Percentiles rank a stretch among this genome's conserved stretches.
Conservation (phyloP, 1,140 invertebrate species). For the Drosophila lini region DNA sequence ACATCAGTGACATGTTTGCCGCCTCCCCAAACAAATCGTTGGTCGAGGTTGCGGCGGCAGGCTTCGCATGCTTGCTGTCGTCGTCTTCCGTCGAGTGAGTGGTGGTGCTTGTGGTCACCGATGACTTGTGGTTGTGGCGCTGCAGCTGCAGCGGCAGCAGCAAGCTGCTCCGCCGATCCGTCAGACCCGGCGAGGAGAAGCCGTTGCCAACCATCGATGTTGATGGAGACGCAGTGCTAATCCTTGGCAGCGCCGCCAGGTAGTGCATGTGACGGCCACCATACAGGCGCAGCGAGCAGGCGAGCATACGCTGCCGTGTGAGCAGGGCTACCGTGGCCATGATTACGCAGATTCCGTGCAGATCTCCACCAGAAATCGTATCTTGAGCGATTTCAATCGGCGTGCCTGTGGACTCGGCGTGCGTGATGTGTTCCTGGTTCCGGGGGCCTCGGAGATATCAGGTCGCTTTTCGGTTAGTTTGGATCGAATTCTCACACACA, state of each 20-base stretch:
- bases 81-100: conserved; percentile 5
- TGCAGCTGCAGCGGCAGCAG: conserved; percentile 8
- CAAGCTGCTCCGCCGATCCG: neutral
- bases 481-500: neutral
- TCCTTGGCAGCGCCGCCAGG: conserved; percentile 7
- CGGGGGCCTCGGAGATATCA: neutral
- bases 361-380: conserved; percentile 10
- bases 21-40: conserved; percentile 75
- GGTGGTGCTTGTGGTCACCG: neutral
- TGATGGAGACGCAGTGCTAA: neutral
- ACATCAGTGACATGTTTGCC: conserved; percentile 86
- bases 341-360: neutral
- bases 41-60: conserved; percentile 39
- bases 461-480: neutral
- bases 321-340: conserved; percentile 33
- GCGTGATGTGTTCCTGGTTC: neutral
- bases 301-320: conserved; percentile 24
- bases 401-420: neutral
- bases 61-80: conserved; percentile 49
- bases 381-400: neutral
- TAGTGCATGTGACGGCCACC: conserved; percentile 5
- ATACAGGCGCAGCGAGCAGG: conserved; percentile 11
- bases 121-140: conserved; percentile 21
- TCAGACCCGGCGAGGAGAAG: neutral
- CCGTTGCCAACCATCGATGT: neutral